Evolutionary conservation across 2,113 vertebrate species (phyloP).

Genomic region (Osmerus eperlanus): DNA sequence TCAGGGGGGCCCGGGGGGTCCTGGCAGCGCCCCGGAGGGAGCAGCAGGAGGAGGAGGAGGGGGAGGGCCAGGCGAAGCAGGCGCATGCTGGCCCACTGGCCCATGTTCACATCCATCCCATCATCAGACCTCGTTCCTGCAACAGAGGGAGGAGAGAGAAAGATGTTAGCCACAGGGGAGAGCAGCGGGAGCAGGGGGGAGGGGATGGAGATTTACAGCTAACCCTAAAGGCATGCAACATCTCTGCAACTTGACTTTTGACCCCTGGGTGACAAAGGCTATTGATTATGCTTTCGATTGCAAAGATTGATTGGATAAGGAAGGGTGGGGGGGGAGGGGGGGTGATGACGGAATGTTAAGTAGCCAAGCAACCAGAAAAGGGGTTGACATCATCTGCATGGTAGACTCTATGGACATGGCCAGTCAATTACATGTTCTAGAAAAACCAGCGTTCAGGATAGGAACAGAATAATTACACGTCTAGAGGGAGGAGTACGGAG

Average conservation of each 20-base stretch:
- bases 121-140: conserved; percentile 85
- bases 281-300: conserved; percentile 39
- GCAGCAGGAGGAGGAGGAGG: conserved; percentile 77
- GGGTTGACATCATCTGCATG: conserved; percentile 50
- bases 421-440: conserved; percentile 50
- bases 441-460: conserved; percentile 52
- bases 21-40: conserved; percentile 71
- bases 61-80: conserved; percentile 74
- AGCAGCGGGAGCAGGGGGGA: conserved; percentile 9
- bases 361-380: conserved; percentile 37
- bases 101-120: conserved; percentile 91
- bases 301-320: conserved; percentile 28
- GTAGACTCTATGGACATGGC: conserved; percentile 43
- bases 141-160: conserved; percentile 44
- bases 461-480: conserved; percentile 62
- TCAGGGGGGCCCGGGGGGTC: conserved; percentile 60
- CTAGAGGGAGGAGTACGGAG: conserved; percentile 37
- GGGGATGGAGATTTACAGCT: conserved; percentile 9
- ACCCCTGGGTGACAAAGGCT: conserved; percentile 13
- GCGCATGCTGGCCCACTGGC: conserved; percentile 78
- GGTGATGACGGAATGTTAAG: conserved; percentile 5
- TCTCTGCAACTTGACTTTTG: conserved; percentile 29
- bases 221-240: conserved; percentile 18
- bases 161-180: conserved; percentile 26
- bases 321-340: conserved; percentile 2